Percentiles rank a stretch among this genome's conserved stretches.
Evolutionary conservation across 2,888 invertebrate genomes (phyloP).

Genomic region (Orchesellides sinensis): DNA sequence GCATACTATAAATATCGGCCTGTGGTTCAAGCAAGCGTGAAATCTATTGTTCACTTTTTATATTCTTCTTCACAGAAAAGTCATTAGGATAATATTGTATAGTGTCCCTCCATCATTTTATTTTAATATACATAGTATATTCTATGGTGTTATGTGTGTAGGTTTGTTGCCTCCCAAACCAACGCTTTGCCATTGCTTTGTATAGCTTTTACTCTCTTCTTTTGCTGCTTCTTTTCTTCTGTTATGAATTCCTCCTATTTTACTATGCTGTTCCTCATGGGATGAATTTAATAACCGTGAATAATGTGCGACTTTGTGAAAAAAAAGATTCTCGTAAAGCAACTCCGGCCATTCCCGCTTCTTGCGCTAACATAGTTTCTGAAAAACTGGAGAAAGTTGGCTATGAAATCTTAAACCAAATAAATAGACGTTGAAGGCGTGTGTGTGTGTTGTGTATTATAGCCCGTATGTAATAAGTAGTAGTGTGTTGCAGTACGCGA

Average conservation of each 20-base stretch:
- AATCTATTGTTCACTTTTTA: constrained; percentile 22
- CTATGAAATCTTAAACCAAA: no score
- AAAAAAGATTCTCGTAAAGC: constrained; percentile 13
- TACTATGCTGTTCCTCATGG: constrained; percentile 15
- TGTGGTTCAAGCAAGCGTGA: constrained; percentile 13
- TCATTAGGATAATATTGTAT: constrained; percentile 26
- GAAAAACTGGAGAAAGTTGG: no score
- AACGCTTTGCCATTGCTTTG: no score
- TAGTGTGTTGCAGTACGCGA: neutral
- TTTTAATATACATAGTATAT: no score
- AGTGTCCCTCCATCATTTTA: no score
- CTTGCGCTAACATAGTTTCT: no score
- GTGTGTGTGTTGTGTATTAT: neutral
- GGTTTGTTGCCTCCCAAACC: no score
- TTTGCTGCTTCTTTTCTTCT: neutral
- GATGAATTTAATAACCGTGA: constrained; percentile 54
- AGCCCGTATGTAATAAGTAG: neutral
- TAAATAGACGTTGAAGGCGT: no score
- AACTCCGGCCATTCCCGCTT: no score
- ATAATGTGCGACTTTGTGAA: constrained; percentile 35
- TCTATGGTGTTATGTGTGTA: neutral
- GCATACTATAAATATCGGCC: constrained; percentile 6
- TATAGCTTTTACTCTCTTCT: neutral
- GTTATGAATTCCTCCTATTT: neutral
- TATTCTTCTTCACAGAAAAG: constrained; percentile 22